Evolutionary conservation across 2,797 vertebrate genomes (phyloP).

Genomic region (Halcyon chelicuti): DNA sequence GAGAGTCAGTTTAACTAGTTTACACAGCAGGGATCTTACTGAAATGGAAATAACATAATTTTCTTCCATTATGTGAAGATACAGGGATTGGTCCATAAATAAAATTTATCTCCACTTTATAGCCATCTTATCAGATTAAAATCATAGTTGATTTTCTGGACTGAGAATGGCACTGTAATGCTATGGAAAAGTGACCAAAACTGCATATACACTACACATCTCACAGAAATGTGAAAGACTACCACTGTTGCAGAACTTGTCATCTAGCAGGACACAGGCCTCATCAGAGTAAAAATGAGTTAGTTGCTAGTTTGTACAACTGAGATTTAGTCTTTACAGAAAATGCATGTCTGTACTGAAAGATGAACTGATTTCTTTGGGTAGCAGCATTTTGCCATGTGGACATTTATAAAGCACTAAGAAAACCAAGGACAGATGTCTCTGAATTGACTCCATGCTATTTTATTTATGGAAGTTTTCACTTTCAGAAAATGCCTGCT

Average conservation of each 20-base stretch:
- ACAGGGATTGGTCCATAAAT: not conserved
- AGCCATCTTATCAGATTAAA: not conserved
- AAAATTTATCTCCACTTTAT: not conserved
- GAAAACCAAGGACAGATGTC: not conserved
- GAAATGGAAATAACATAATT: not conserved
- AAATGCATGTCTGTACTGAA: not conserved
- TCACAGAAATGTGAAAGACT: not conserved
- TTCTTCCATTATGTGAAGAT: not conserved
- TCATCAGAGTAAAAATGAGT: not conserved
- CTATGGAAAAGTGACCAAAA: not conserved
- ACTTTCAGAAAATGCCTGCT: not conserved
- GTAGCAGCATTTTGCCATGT: not conserved
- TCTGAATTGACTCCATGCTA: not conserved
- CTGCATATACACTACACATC: not conserved
- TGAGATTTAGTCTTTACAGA: not conserved
- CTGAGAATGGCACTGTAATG: not conserved
- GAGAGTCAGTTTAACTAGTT: not conserved
- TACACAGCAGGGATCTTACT: not conserved
- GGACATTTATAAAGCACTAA: not conserved
- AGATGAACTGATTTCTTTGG: not conserved
- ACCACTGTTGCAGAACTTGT: not conserved
- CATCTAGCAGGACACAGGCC: accelerated
- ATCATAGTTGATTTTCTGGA: not conserved
- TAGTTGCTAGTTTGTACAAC: not conserved
- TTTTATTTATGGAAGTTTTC: not conserved